Evolutionary conservation across 2,113 vertebrate species (phyloP).

Genomic region (Hyla sarda): DNA sequence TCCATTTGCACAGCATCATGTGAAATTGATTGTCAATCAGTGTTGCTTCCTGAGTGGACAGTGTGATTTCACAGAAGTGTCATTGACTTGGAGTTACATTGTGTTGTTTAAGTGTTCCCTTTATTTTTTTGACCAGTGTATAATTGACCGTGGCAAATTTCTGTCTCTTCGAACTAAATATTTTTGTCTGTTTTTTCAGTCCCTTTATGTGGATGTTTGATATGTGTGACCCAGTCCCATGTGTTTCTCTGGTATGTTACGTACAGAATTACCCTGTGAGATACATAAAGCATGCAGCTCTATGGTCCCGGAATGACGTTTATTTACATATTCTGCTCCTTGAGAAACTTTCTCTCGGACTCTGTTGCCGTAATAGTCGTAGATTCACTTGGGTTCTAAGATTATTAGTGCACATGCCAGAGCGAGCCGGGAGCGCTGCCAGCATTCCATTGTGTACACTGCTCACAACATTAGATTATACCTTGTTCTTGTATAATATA

Average conservation of each 20-base stretch:
- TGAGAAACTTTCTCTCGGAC: conserved; percentile 17
- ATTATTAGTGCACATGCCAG: conserved; percentile 49
- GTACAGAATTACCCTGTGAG: not conserved
- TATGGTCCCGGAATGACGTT: not conserved
- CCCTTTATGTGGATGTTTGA: no score
- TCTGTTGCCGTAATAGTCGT: conserved; percentile 12
- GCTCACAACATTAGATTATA: conserved; percentile 33
- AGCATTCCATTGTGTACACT: conserved; percentile 11
- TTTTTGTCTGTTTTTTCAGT: no score
- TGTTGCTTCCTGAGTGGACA: no score
- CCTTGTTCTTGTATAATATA: conserved; percentile 45
- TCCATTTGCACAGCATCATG: no score
- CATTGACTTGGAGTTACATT: no score
- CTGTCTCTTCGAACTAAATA: no score
- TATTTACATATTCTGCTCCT: not conserved
- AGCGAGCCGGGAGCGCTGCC: conserved; percentile 46
- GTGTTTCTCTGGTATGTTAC: not conserved
- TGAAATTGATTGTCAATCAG: no score
- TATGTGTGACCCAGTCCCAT: not conserved
- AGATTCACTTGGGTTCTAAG: conserved; percentile 28
- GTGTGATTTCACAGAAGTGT: no score
- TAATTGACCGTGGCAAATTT: no score
- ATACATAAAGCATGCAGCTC: not conserved
- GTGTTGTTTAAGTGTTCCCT: no score
- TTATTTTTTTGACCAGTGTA: no score